Base-by-base conservation (phyloP, 2,888 invertebrate genomes). In the Leptinotarsa juncta region DNA sequence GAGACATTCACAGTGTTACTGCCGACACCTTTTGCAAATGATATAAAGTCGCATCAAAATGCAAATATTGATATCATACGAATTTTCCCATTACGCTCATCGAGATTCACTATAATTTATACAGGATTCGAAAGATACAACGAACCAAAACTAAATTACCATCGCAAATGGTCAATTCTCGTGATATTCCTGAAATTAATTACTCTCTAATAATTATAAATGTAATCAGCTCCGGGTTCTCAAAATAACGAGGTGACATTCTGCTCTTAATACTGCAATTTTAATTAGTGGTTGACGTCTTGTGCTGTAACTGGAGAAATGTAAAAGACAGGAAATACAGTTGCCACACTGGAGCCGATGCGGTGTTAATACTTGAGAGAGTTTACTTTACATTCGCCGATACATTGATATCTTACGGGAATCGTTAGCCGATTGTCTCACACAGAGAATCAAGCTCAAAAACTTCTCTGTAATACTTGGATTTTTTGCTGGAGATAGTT, bases 211-310 rank as follows among this genome's bases (percentile, higher is more conserved):
- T 69, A 60, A 69, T 48, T 69, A 69, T 57, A 57, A 69, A 57
- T 48, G 69, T 48, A 57, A 69, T 69, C 69, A 23, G 18, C 57
- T 69, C 57, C 20, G 16, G 57, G 57, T 49, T 18, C 20, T 69
- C 16, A 57, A 69, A 57, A 48, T 69, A 69, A 69, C 57, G 69
- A 69, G 69, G 49, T 49, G 49, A 69, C 57, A 69, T 69, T 69
- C 69, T 69, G 57, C 57, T 57, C 57, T 57, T 57, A 60, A 69
- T 69, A 69, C 20, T 57, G 57, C 57, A 69, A 60, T 69, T 57
- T 69, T 69, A 69, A 69, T 69, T 69, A 69, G 48, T 57, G 69
- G 14, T 69, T 55, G 16, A 69, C 23, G 48, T 55, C 42, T 60
- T 48, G n/a, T 62, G 62, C 62, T 62, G 62, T n/a, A 42, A 62